Evolutionary conservation across 2,113 vertebrate species (phyloP).

Genomic region (Nesoenas mayeri): DNA sequence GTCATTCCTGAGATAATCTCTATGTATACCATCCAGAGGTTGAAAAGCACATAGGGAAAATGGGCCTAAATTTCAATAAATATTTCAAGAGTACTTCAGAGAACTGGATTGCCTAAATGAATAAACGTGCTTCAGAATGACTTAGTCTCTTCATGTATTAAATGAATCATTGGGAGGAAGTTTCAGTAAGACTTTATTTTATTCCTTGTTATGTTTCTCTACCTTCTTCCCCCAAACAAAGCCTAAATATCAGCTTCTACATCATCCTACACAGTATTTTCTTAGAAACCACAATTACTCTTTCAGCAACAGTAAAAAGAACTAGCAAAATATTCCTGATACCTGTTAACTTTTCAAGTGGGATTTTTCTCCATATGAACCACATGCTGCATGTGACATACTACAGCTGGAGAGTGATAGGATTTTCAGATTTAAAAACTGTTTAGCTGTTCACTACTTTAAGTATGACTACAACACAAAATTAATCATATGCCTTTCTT

Average conservation of each 20-base stretch:
- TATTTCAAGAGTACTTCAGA: neutral
- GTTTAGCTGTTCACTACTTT: slow-evolving; percentile 9
- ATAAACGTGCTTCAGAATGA: neutral
- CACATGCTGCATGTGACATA: neutral
- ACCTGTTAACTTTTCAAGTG: neutral
- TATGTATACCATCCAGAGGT: neutral
- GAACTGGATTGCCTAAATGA: neutral
- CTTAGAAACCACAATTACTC: neutral
- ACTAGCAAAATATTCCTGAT: neutral
- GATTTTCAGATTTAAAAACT: slow-evolving; percentile 53
- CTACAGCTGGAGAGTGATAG: slow-evolving; percentile 27
- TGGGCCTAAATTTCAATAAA: neutral
- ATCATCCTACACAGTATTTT: neutral
- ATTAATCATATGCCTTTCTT: slow-evolving; percentile 34
- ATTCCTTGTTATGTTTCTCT: neutral
- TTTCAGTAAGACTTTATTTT: neutral
- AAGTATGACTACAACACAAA: slow-evolving; percentile 31
- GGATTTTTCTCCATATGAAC: neutral
- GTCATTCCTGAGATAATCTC: neutral
- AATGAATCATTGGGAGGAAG: neutral
- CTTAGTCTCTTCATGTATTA: neutral
- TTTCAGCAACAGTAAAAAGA: neutral
- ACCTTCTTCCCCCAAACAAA: neutral
- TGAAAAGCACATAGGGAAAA: neutral
- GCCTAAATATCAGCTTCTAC: neutral